Evolutionary conservation across 2,113 vertebrate species (phyloP).

Genomic region (Ranitomeya variabilis): DNA sequence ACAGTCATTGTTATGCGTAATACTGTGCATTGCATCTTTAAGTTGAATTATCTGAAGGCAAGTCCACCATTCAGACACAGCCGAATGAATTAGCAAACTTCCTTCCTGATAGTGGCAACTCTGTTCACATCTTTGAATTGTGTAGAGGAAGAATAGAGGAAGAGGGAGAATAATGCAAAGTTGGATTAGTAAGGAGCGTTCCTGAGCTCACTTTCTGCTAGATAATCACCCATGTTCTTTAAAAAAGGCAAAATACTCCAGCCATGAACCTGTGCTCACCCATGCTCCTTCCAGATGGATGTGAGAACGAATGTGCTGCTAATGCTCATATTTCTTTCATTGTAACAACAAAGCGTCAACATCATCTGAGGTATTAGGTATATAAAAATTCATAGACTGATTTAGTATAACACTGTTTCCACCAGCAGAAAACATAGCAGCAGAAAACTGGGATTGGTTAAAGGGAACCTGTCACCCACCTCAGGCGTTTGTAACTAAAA

Average conservation of each 20-base stretch:
- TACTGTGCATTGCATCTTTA: no score
- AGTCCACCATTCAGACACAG: no score
- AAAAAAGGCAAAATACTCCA: constrained; percentile 73
- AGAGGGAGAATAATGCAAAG: no score
- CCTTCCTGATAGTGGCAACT: constrained; percentile 50
- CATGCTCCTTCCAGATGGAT: constrained; percentile 77
- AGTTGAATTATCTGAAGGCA: no score
- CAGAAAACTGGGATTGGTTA: neutral
- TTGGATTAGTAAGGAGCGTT: constrained; percentile 72
- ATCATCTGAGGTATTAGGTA: constrained; percentile 35
- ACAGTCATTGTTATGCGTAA: no score
- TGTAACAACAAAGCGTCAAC: constrained; percentile 66
- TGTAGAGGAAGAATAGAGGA: constrained; percentile 61
- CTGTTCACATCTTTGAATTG: constrained; percentile 20
- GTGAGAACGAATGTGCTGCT: constrained; percentile 77
- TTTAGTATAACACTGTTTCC: neutral
- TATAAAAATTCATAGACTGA: constrained; percentile 36
- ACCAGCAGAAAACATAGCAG: neutral
- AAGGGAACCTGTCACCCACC: no score
- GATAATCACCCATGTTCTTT: constrained; percentile 54
- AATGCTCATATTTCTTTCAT: constrained; percentile 74
- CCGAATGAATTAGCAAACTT: neutral
- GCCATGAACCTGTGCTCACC: constrained; percentile 76
- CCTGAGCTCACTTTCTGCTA: constrained; percentile 54
- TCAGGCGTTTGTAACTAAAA: no score